These are phyloP conservation scores for Pemphredon lugubris DNA, from an alignment of 2,888 invertebrate species.

Conservation along the genomic window DNA sequence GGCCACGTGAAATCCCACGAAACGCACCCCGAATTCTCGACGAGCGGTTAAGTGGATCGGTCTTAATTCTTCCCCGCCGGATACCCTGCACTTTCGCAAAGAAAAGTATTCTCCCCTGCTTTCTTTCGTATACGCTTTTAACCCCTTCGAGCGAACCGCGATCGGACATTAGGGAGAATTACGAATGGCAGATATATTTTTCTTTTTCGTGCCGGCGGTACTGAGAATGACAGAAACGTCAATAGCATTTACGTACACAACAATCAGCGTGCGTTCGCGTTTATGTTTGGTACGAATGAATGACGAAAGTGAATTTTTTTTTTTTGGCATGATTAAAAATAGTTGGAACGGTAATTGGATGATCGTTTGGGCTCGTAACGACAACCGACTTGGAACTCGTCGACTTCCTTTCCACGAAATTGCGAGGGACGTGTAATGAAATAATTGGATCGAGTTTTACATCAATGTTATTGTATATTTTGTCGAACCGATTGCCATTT, in stretches of 20 bases:
- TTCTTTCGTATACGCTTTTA: conserved; percentile 36
- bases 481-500: too few species aligned
- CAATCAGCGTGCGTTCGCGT: too few species aligned
- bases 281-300: background rate
- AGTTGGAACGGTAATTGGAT: too few species aligned
- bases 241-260: background rate
- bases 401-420: too few species aligned
- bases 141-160: conserved; percentile 30
- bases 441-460: too few species aligned
- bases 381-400: too few species aligned
- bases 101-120: conserved; percentile 39
- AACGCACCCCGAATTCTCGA: conserved; percentile 65
- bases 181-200: conserved; percentile 50
- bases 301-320: background rate
- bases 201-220: conserved; percentile 17
- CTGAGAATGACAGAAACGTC: background rate
- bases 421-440: too few species aligned
- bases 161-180: conserved; percentile 37
- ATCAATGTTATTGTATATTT: too few species aligned
- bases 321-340: too few species aligned
- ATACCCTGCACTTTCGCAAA: conserved; percentile 30
- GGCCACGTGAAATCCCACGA: conserved; percentile 54
- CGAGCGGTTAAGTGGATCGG: conserved; percentile 65
- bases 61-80: conserved; percentile 54
- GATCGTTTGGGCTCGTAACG: too few species aligned